A percentile compares a stretch with the other conserved stretches of the same genome.
Conservation (phyloP, 2,113 vertebrate genomes). For the Leptobrachium ailaonicum region DNA sequence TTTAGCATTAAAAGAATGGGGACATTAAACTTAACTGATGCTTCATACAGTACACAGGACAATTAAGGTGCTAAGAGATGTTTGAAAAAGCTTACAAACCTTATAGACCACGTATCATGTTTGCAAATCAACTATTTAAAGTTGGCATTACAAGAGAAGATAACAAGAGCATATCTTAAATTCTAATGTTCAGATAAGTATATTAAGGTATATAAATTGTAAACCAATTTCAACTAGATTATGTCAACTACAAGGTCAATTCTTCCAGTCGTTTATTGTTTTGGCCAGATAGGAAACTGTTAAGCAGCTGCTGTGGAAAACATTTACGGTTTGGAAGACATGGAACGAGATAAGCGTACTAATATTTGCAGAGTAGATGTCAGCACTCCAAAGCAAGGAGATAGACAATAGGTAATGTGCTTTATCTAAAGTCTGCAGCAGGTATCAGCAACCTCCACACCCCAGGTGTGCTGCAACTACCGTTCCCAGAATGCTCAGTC, state of each 20-base stretch:
- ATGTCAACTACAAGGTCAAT: conserved; percentile 11
- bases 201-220: not conserved
- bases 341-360: not conserved
- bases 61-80: no score
- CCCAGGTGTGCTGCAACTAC: no score
- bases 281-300: not conserved
- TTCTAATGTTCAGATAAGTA: not conserved
- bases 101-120: not conserved
- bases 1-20: no score
- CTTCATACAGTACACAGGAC: no score
- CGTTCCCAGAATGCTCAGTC: no score
- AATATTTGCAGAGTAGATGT: no score
- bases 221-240: not conserved
- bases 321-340: not conserved
- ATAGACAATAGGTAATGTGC: no score
- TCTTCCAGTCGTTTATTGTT: not conserved
- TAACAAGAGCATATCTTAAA: not conserved
- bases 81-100: no score
- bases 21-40: no score
- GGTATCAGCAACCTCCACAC: no score
- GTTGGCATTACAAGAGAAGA: not conserved
- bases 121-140: conserved; percentile 28
- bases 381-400: no score
- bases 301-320: not conserved
- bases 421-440: no score